phyloP scores from a whole-genome alignment of 2,797 vertebrate genomes.

The Coilia nasus region DNA sequence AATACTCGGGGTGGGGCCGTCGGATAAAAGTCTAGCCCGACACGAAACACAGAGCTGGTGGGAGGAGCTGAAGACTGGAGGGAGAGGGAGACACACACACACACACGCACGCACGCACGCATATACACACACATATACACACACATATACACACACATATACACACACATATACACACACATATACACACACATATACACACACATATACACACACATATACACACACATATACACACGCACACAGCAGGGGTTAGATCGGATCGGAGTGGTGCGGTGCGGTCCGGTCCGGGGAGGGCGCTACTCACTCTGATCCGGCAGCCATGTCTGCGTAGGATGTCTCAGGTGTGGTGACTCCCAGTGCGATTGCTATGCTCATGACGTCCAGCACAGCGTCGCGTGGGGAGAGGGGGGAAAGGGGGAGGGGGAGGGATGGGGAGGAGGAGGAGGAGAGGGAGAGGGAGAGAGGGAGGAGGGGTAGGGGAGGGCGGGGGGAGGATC shows the following conservation, averaged over 20 bases:
- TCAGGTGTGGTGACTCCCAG: conserved; percentile 99
- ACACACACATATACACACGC: background rate
- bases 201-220: background rate
- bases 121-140: background rate
- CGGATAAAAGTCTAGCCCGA: background rate
- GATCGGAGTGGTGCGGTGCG: background rate
- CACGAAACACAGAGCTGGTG: background rate
- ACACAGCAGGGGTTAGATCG: background rate
- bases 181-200: background rate
- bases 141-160: background rate
- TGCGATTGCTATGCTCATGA: conserved; percentile 99
- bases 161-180: background rate
- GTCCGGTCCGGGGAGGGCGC: background rate
- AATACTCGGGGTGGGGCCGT: background rate
- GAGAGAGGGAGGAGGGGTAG: conserved; percentile 77
- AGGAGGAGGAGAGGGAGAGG: conserved; percentile 79
- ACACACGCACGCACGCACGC: background rate
- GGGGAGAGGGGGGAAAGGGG: conserved; percentile 80
- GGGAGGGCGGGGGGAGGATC: conserved; percentile 83
- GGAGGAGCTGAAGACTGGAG: background rate
- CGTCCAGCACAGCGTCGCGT: conserved; percentile 90
- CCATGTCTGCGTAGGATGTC: conserved; percentile 99
- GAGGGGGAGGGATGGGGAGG: conserved; percentile 68
- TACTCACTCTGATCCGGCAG: conserved; percentile 98
- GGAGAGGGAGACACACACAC: background rate